Evolutionary conservation across 2,797 vertebrate genomes (phyloP).

Genomic region (Clangula hyemalis): DNA sequence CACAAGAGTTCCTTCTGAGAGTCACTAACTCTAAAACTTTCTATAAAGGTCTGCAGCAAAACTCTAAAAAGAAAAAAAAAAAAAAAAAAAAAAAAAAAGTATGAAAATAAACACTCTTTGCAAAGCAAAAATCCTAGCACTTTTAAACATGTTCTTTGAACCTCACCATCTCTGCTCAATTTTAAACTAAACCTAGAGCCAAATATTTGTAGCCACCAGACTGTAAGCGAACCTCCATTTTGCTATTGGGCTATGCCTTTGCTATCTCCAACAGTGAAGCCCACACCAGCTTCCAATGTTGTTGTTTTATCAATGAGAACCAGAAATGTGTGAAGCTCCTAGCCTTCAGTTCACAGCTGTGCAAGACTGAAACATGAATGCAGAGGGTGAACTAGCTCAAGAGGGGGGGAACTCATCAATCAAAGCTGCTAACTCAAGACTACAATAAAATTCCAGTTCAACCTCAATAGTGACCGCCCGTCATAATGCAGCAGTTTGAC

Average conservation of each 20-base stretch:
- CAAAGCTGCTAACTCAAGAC: constrained; percentile 51
- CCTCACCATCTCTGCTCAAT: background rate
- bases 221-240: background rate
- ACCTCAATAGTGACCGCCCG: constrained; percentile 33
- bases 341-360: constrained; percentile 9
- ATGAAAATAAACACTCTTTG: background rate
- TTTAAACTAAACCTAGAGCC: constrained; percentile 3
- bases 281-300: too few species aligned
- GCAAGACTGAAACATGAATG: constrained; percentile 18
- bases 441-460: background rate
- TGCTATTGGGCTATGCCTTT: background rate
- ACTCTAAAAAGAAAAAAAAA: background rate
- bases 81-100: background rate
- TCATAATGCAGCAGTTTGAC: background rate
- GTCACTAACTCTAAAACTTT: background rate
- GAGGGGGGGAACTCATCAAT: constrained; percentile 40
- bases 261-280: too few species aligned
- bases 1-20: background rate
- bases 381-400: background rate
- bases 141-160: constrained; percentile 21
- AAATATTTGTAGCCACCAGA: constrained; percentile 27
- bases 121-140: background rate
- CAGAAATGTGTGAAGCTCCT: background rate
- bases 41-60: background rate
- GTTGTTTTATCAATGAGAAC: too few species aligned